phyloP scores from a whole-genome alignment of 2,113 vertebrate genomes.

The Brachirus orientalis region DNA sequence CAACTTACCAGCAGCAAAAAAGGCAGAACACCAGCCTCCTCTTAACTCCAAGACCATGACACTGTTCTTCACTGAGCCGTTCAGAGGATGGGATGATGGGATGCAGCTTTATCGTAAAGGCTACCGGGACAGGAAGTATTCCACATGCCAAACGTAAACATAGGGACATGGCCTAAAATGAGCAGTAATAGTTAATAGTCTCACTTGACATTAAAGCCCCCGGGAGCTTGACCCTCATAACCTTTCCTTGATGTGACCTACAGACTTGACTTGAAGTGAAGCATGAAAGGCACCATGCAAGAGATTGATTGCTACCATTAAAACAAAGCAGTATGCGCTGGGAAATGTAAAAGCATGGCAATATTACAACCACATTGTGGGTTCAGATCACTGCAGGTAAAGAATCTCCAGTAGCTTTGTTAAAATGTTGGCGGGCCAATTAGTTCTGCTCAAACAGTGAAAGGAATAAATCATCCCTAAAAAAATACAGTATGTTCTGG shows the following conservation, averaged over 20 bases:
- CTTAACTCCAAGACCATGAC: slow-evolving; percentile 23
- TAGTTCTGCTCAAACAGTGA: too few species aligned
- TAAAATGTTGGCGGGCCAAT: too few species aligned
- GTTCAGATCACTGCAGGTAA: slow-evolving; percentile 20
- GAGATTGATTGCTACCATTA: slow-evolving; percentile 22
- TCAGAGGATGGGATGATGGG: neutral
- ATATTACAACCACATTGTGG: slow-evolving; percentile 24
- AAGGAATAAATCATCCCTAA: too few species aligned
- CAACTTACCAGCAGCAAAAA: slow-evolving; percentile 11
- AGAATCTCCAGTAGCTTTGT: too few species aligned
- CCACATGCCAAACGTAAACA: slow-evolving; percentile 26
- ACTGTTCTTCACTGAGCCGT: slow-evolving; percentile 21
- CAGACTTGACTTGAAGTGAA: slow-evolving; percentile 19
- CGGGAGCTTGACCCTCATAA: slow-evolving; percentile 30
- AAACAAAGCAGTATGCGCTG: slow-evolving; percentile 7
- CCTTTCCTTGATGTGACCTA: slow-evolving; percentile 36
- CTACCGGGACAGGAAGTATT: slow-evolving; percentile 6
- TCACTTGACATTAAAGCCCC: slow-evolving; percentile 31
- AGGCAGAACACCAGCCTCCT: slow-evolving; percentile 18
- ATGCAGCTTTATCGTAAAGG: slow-evolving; percentile 31
- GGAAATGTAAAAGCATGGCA: slow-evolving; percentile 8
- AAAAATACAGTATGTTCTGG: too few species aligned
- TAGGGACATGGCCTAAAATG: slow-evolving; percentile 18
- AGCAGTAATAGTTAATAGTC: slow-evolving; percentile 28
- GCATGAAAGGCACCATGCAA: slow-evolving; percentile 5